Percentiles rank a stretch among this genome's conserved stretches.
Evolutionary conservation across 2,888 invertebrate genomes (phyloP).

Genomic region (Resseliella maxima): DNA sequence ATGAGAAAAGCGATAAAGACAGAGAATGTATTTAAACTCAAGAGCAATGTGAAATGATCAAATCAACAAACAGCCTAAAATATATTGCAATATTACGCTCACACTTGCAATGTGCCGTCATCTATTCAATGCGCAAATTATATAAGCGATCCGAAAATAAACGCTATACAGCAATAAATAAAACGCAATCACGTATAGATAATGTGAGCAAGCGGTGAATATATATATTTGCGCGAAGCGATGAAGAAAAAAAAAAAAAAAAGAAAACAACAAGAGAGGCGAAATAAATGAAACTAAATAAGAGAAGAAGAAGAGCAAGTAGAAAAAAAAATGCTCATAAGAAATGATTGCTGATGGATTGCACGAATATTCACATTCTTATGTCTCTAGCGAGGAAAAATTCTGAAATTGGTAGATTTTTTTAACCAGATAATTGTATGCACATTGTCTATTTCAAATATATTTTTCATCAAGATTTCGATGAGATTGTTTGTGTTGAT

Average conservation of each 20-base stretch:
- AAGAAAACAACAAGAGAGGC: not conserved
- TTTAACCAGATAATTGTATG: slow-evolving; percentile 33
- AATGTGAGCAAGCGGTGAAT: slow-evolving; percentile 26
- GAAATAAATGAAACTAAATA: not conserved
- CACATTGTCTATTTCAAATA: slow-evolving; percentile 4
- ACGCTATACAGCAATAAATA: not conserved
- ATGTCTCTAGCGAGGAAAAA: not conserved
- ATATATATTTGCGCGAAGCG: not conserved
- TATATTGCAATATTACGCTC: not conserved
- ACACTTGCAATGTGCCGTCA: not conserved
- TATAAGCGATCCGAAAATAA: slow-evolving; percentile 20
- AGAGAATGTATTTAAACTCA: not conserved
- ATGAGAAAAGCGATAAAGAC: not conserved
- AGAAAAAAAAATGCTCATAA: not conserved
- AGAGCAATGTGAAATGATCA: slow-evolving; percentile 31
- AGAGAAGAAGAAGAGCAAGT: not conserved
- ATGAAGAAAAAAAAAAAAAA: not conserved
- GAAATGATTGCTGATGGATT: not conserved
- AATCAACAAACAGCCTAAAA: slow-evolving; percentile 26
- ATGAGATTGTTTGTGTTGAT: not conserved
- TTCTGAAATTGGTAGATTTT: not conserved
- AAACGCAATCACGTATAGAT: slow-evolving; percentile 43
- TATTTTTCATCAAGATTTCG: not conserved
- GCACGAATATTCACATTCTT: not conserved
- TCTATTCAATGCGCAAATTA: slow-evolving; percentile 51